Evolutionary conservation across 1,140 invertebrate genomes (phyloP).

Genomic region (Drosophila persimilis): DNA sequence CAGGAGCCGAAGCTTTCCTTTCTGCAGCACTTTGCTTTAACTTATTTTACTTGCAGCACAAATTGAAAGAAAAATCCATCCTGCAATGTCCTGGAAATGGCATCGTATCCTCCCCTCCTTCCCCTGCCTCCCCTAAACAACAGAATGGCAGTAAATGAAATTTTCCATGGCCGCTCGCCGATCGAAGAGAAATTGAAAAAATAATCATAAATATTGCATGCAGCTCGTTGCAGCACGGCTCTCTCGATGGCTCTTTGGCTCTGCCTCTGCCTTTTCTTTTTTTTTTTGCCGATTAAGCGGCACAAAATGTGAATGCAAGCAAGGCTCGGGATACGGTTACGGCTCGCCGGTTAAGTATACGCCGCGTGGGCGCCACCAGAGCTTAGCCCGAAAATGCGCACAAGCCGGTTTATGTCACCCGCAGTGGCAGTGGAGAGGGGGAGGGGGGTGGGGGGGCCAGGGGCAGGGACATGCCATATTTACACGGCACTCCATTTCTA

Average conservation of each 20-base stretch:
- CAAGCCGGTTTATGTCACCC: slow-evolving; percentile 52
- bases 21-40: slow-evolving; percentile 4
- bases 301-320: slow-evolving; percentile 35
- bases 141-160: slow-evolving; percentile 57
- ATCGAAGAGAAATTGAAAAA: slow-evolving; percentile 54
- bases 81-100: slow-evolving; percentile 1
- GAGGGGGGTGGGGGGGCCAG: not conserved
- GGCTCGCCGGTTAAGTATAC: slow-evolving; percentile 56
- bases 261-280: slow-evolving; percentile 3
- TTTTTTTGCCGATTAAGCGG: slow-evolving; percentile 49
- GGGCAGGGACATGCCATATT: slow-evolving; percentile 43
- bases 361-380: slow-evolving; percentile 53
- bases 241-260: not conserved
- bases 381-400: slow-evolving; percentile 53
- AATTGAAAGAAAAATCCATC: slow-evolving; percentile 51
- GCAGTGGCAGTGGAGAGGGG: slow-evolving; percentile 2
- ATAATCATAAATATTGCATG: slow-evolving; percentile 73
- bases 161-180: slow-evolving; percentile 33
- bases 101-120: not conserved
- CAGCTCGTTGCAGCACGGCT: slow-evolving; percentile 7
- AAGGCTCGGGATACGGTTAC: not conserved
- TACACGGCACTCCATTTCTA: slow-evolving; percentile 60
- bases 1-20: not conserved
- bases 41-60: slow-evolving; percentile 20
- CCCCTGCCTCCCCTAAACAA: slow-evolving; percentile 19